Percentiles rank a stretch among this genome's conserved stretches.
Conservation (phyloP, 92 coral and sea anemone genomes). For the Scolanthus callimorphus region DNA sequence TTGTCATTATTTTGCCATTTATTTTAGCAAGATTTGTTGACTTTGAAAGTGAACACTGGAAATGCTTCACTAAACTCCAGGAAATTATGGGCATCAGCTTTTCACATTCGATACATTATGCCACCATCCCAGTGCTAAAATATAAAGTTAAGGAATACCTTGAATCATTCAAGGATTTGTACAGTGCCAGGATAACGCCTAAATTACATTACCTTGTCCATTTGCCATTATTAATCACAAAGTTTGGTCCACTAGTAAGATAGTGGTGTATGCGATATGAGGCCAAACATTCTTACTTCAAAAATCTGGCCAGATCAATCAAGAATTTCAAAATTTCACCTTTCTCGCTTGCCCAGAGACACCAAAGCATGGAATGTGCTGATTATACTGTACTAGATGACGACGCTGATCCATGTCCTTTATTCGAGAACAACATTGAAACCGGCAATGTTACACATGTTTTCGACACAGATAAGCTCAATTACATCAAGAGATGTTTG, state of each 20-base stretch:
- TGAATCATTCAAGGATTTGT: constrained; percentile 7
- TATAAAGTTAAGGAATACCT: constrained; percentile 16
- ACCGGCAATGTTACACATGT: too few relatives aligned
- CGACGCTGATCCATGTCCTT: too few relatives aligned
- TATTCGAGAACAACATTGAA: too few relatives aligned
- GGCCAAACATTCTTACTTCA: constrained; percentile 28
- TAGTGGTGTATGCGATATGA: constrained; percentile 36
- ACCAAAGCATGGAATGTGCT: constrained; percentile 31
- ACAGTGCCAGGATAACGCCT: constrained; percentile 26
- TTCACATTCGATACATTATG: constrained; percentile 1
- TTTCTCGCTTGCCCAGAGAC: constrained; percentile 12
- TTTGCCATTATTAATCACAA: constrained; percentile 16
- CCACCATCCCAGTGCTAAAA: not conserved
- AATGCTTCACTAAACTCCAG: not conserved
- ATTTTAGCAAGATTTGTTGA: not conserved
- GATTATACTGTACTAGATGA: constrained; percentile 4
- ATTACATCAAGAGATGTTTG: too few relatives aligned
- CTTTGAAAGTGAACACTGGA: too few relatives aligned
- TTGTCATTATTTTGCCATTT: not conserved
- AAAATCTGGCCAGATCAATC: constrained; percentile 11
- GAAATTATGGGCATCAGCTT: constrained; percentile 26
- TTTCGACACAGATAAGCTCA: too few relatives aligned
- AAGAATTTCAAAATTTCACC: constrained; percentile 22
- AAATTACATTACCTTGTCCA: too few relatives aligned
- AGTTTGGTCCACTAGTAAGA: constrained; percentile 23